Conservation (phyloP, 2,888 invertebrate genomes). For the Drosophila tripunctata region DNA sequence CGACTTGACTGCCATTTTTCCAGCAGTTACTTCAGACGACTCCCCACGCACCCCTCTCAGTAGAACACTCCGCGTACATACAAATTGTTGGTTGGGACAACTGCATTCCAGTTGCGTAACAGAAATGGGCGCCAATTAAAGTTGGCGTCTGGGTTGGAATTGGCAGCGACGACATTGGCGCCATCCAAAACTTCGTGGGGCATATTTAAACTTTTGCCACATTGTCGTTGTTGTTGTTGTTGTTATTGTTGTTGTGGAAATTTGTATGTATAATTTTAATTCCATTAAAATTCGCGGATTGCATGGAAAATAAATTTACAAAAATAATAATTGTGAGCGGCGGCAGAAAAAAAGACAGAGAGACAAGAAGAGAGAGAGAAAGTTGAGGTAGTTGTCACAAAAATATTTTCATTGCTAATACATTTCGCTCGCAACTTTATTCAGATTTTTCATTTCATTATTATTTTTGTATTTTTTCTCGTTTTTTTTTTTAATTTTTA, state of each 20-base stretch:
- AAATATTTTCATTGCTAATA: constrained; percentile 74
- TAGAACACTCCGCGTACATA: constrained; percentile 72
- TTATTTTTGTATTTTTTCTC: constrained; percentile 9
- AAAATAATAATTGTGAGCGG: constrained; percentile 33
- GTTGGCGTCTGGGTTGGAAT: constrained; percentile 54
- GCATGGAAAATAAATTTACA: constrained; percentile 60
- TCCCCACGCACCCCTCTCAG: constrained; percentile 1
- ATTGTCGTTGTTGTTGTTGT: constrained; percentile 36
- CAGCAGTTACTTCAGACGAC: not conserved
- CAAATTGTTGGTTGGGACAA: constrained; percentile 74
- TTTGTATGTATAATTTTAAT: constrained; percentile 69
- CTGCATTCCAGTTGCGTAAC: constrained; percentile 78
- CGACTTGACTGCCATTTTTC: not conserved
- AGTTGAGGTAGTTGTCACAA: constrained; percentile 46
- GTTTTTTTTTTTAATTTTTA: constrained; percentile 17
- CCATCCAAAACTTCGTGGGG: constrained; percentile 62
- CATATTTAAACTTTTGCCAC: constrained; percentile 70
- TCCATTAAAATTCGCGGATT: constrained; percentile 68
- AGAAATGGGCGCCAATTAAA: constrained; percentile 78
- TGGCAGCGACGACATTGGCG: constrained; percentile 39
- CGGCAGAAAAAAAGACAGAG: constrained; percentile 4
- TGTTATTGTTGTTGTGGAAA: constrained; percentile 25
- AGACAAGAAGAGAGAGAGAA: constrained; percentile 7
- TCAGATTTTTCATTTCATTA: constrained; percentile 36
- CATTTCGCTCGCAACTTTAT: constrained; percentile 49